A percentile compares a stretch with the other conserved stretches of the same genome.
Evolutionary conservation across 2,888 invertebrate species (phyloP).

Genomic region (Thyatira batis): DNA sequence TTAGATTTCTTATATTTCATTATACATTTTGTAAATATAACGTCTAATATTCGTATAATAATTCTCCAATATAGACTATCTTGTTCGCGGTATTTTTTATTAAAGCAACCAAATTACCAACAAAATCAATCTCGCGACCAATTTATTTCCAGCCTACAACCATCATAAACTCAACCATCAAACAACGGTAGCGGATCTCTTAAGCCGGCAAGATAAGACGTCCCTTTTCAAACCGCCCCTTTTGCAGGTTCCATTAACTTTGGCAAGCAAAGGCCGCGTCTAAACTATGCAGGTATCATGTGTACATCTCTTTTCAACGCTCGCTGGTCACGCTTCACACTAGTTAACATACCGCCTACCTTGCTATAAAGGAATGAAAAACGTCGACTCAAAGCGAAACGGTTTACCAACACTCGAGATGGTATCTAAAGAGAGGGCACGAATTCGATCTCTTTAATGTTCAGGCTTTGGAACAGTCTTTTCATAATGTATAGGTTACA

Average conservation of each 20-base stretch:
- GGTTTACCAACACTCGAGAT: conserved; percentile 52
- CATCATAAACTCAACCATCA: neutral
- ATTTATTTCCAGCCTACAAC: neutral
- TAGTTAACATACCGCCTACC: conserved; percentile 28
- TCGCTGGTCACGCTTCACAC: conserved; percentile 61
- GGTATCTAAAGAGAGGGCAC: conserved; percentile 54
- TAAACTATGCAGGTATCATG: conserved; percentile 77
- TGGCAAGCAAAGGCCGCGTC: conserved; percentile 63
- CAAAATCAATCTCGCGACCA: neutral
- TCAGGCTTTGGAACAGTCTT: conserved; percentile 33
- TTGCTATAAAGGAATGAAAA: conserved; percentile 58
- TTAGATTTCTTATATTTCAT: no score
- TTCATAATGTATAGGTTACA: conserved; percentile 18
- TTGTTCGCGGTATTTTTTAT: no score
- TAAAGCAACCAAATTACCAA: no score
- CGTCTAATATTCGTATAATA: no score
- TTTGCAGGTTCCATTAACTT: conserved; percentile 72
- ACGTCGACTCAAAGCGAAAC: conserved; percentile 57
- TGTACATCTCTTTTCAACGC: conserved; percentile 75
- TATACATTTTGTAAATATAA: no score
- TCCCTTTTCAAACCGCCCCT: conserved; percentile 57
- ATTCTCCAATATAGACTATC: no score
- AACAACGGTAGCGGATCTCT: conserved; percentile 32
- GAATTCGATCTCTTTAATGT: conserved; percentile 62
- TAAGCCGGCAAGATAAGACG: conserved; percentile 62